Evolutionary conservation across 2,888 invertebrate genomes (phyloP).

Genomic region (Trachelus iudaicus): DNA sequence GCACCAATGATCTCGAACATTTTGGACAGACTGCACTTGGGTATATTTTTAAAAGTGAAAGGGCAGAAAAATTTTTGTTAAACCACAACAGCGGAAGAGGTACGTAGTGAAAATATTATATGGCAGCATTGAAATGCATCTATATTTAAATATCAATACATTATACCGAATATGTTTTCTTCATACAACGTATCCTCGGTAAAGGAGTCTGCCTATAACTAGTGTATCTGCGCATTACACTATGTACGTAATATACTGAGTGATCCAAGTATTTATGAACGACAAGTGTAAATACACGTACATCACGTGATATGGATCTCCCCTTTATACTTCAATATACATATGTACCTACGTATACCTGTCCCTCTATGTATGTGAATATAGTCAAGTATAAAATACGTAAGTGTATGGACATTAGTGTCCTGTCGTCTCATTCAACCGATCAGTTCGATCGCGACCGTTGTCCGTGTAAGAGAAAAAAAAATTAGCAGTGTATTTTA

Average conservation of each 20-base stretch:
- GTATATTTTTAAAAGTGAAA: background rate
- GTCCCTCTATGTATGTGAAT: background rate
- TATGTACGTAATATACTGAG: background rate
- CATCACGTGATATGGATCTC: background rate
- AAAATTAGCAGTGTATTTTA: background rate
- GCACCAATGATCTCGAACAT: background rate
- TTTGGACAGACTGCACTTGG: background rate
- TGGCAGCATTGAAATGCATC: background rate
- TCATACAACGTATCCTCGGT: background rate
- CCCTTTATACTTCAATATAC: background rate
- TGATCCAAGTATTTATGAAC: conserved; percentile 1
- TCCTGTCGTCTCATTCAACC: conserved; percentile 51
- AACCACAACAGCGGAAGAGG: background rate
- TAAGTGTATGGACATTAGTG: conserved; percentile 32
- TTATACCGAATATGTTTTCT: background rate
- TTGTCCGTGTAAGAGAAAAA: conserved; percentile 32
- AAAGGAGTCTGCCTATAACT: background rate
- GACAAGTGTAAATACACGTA: background rate
- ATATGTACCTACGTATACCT: background rate
- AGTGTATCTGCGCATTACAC: background rate
- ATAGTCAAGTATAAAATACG: background rate
- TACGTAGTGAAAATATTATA: background rate
- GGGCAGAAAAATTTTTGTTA: background rate
- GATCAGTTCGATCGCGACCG: conserved; percentile 57
- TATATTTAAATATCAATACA: background rate